Evolutionary conservation across 2,113 vertebrate species (phyloP).

Genomic region (Hippopotamus amphibius): DNA sequence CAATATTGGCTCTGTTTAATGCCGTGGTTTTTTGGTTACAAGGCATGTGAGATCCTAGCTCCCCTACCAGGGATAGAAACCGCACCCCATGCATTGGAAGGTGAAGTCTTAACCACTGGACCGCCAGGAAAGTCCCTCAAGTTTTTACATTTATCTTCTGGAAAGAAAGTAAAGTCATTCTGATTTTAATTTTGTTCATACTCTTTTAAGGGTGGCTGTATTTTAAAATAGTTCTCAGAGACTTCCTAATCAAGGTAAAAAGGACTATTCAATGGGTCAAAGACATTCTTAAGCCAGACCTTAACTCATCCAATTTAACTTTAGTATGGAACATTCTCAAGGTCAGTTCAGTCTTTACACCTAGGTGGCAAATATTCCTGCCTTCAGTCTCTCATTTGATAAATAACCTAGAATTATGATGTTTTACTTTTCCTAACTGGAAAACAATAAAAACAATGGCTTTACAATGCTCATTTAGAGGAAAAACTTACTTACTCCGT

Average conservation of each 20-base stretch:
- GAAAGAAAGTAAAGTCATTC: constrained; percentile 40
- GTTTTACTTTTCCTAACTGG: constrained; percentile 33
- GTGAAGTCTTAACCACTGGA: no score
- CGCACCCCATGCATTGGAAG: no score
- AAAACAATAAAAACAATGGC: constrained; percentile 44
- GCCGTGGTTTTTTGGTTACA: no score
- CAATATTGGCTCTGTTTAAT: no score
- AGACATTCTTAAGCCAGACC: neutral
- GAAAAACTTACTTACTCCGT: neutral
- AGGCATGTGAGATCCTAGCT: no score
- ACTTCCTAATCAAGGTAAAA: constrained; percentile 16
- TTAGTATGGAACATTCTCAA: constrained; percentile 21
- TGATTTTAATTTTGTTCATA: constrained; percentile 26
- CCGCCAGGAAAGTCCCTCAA: neutral
- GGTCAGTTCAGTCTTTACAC: constrained; percentile 35
- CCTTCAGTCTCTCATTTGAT: constrained; percentile 20
- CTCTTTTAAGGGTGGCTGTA: neutral
- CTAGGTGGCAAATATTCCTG: neutral
- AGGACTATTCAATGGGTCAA: neutral
- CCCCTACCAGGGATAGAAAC: no score
- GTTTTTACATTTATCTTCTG: constrained; percentile 1
- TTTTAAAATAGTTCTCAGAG: constrained; percentile 36
- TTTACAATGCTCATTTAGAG: constrained; percentile 33
- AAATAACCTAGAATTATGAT: constrained; percentile 33
- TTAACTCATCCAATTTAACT: constrained; percentile 29